A percentile compares a stretch with the other conserved stretches of the same genome.
Conservation (phyloP, 1,140 invertebrate species). For the Chironomus tepperi region DNA sequence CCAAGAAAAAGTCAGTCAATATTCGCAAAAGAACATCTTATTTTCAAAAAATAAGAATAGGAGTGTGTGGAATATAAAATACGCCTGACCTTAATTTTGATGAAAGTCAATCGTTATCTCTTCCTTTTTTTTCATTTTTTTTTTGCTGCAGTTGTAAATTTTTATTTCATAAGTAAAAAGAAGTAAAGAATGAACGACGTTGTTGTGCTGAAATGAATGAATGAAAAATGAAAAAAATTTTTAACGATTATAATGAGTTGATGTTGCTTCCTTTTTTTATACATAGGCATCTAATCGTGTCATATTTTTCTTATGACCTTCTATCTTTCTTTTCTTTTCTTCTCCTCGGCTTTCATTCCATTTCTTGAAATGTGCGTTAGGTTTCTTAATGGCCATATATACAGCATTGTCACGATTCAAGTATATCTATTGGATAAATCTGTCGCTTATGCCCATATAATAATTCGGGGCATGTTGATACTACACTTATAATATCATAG, state of each 20-base stretch:
- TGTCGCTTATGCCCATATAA: background rate
- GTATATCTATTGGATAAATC: background rate
- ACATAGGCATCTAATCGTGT: background rate
- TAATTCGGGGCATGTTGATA: background rate
- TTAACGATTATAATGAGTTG: constrained; percentile 10
- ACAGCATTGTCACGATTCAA: background rate
- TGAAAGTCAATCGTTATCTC: too few relatives aligned
- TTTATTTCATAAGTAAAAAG: background rate
- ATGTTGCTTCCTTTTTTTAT: background rate
- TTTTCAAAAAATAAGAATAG: too few relatives aligned
- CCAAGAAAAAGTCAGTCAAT: too few relatives aligned
- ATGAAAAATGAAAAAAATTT: background rate
- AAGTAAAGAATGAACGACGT: too few relatives aligned
- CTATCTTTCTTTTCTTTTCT: background rate
- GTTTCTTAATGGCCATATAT: background rate
- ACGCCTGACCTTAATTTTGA: too few relatives aligned
- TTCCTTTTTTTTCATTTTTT: background rate
- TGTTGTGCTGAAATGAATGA: too few relatives aligned
- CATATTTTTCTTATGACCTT: constrained; percentile 14
- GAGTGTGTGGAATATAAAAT: too few relatives aligned
- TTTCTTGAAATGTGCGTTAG: background rate
- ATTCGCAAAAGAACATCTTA: too few relatives aligned
- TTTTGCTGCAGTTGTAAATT: background rate
- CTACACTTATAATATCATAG: too few relatives aligned
- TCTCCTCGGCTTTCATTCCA: background rate